Evolutionary conservation across 2,113 vertebrate genomes (phyloP).

Genomic region (Hydrolagus affinis): DNA sequence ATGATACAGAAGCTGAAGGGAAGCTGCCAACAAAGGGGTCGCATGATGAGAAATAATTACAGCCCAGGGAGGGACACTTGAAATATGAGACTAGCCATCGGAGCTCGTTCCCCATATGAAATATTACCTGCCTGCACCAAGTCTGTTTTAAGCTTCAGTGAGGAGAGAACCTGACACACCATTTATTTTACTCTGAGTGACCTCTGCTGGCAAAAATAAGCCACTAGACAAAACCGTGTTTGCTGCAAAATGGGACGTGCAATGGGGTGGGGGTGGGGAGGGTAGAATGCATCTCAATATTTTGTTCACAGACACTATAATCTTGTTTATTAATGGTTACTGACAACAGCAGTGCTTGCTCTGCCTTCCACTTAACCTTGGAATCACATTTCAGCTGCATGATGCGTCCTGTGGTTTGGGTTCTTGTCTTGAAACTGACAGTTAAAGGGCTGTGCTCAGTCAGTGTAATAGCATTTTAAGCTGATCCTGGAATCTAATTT

Average conservation of each 20-base stretch:
- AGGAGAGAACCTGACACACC: constrained; percentile 27
- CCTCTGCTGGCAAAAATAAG: constrained; percentile 49
- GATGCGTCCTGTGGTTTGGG: too few relatives aligned
- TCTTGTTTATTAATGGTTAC: not conserved
- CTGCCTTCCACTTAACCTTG: not conserved
- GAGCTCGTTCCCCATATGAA: not conserved
- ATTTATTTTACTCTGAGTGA: constrained; percentile 53
- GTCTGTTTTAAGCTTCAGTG: not conserved
- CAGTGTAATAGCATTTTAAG: too few relatives aligned
- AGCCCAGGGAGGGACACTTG: not conserved
- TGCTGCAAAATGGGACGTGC: not conserved
- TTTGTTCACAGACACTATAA: not conserved
- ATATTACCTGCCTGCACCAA: not conserved
- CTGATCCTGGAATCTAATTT: too few relatives aligned
- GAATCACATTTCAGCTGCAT: not conserved
- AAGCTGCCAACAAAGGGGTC: not conserved
- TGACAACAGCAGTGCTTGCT: not conserved
- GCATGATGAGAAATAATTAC: not conserved
- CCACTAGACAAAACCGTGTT: not conserved
- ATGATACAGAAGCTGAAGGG: not conserved
- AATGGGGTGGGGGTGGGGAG: not conserved
- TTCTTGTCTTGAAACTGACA: too few relatives aligned
- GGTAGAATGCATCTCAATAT: not conserved
- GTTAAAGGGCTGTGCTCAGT: too few relatives aligned
- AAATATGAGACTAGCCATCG: not conserved